A percentile compares a stretch with the other conserved stretches of the same genome.
Evolutionary conservation across 2,888 invertebrate genomes (phyloP).

Genomic region (Pseudolycoriella hygida): DNA sequence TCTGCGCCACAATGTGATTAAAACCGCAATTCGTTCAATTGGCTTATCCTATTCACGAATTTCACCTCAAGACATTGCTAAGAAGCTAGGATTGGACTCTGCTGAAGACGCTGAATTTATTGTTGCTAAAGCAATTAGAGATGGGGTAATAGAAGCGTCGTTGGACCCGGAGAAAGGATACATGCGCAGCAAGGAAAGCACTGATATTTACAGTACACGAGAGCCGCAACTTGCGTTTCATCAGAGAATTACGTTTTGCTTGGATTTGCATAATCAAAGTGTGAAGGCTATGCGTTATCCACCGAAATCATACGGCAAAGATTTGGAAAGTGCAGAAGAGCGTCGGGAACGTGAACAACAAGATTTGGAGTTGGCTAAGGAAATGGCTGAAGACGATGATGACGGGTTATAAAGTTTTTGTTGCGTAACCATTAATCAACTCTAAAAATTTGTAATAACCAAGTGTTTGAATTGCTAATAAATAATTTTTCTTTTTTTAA

Average conservation of each 20-base stretch:
- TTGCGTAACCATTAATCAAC: too few relatives aligned
- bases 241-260: slow-evolving; percentile 90
- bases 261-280: slow-evolving; percentile 96
- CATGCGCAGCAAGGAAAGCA: slow-evolving; percentile 94
- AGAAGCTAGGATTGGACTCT: slow-evolving; percentile 83
- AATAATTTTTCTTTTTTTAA: too few relatives aligned
- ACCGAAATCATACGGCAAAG: slow-evolving; percentile 95
- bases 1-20: slow-evolving; percentile 95
- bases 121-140: slow-evolving; percentile 93
- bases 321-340: slow-evolving; percentile 93
- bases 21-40: slow-evolving; percentile 92
- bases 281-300: slow-evolving; percentile 99
- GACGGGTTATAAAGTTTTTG: slow-evolving; percentile 46
- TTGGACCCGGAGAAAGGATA: slow-evolving; percentile 90
- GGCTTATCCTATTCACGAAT: slow-evolving; percentile 93
- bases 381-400: slow-evolving; percentile 99
- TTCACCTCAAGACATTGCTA: slow-evolving; percentile 85
- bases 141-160: slow-evolving; percentile 96
- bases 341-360: slow-evolving; percentile 91
- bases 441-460: too few relatives aligned
- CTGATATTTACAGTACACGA: slow-evolving; percentile 89
- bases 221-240: slow-evolving; percentile 94
- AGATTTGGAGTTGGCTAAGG: slow-evolving; percentile 97
- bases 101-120: slow-evolving; percentile 98
- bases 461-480: too few relatives aligned